phyloP scores from a whole-genome alignment of 2,888 invertebrate species.

The Stratiomys singularior region DNA sequence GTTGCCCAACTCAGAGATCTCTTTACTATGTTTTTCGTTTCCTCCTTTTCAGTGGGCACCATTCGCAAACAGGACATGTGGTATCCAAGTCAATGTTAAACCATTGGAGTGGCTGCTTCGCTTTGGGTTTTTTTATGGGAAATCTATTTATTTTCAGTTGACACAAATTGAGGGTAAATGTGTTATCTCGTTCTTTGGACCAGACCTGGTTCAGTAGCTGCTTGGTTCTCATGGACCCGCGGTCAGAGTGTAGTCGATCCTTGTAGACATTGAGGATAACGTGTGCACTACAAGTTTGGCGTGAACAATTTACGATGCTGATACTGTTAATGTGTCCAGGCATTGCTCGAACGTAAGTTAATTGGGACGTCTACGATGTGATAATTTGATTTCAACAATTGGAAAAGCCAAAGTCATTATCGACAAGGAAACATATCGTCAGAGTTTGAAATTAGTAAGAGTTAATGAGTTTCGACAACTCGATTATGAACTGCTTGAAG shows the following conservation, averaged over 20 bases:
- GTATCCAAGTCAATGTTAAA: slow-evolving; percentile 4
- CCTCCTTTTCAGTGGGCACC: not conserved
- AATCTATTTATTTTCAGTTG: slow-evolving; percentile 32
- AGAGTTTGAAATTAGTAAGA: too few relatives aligned
- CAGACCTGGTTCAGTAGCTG: not conserved
- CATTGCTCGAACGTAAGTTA: not conserved
- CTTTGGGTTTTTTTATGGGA: slow-evolving; percentile 27
- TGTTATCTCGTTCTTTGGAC: slow-evolving; percentile 14
- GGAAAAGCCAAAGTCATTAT: not conserved
- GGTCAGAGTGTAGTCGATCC: not conserved
- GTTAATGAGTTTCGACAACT: too few relatives aligned
- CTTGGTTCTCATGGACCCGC: not conserved
- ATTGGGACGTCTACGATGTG: not conserved
- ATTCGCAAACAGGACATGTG: not conserved
- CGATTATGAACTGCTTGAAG: too few relatives aligned
- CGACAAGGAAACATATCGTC: too few relatives aligned
- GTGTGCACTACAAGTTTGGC: not conserved
- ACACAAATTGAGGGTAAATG: slow-evolving; percentile 32
- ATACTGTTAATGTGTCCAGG: not conserved
- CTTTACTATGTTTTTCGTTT: not conserved
- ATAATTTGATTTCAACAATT: slow-evolving; percentile 4
- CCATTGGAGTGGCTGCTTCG: not conserved
- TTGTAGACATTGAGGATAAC: not conserved
- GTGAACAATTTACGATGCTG: slow-evolving; percentile 18
- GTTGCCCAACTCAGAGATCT: slow-evolving; percentile 15